Conservation (phyloP, 2,113 vertebrate species). For the Dicerorhinus sumatrensis region DNA sequence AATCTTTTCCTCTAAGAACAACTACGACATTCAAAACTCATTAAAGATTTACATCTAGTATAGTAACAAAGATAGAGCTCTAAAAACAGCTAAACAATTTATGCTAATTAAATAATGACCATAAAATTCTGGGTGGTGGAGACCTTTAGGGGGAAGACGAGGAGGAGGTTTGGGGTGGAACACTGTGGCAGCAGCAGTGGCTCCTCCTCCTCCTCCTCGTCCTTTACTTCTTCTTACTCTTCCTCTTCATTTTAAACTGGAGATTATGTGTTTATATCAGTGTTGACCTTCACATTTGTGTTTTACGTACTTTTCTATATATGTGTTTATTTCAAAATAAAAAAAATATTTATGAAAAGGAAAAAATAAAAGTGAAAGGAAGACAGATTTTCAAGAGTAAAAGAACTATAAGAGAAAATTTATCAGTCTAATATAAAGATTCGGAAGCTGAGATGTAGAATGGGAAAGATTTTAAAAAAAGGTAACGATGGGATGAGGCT, state of each 20-base stretch:
- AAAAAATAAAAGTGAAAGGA: background rate
- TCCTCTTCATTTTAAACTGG: background rate
- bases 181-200: accelerated
- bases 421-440: background rate
- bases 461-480: background rate
- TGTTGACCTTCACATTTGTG: background rate
- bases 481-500: background rate
- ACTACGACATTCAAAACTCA: background rate
- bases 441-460: background rate
- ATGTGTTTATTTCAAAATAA: background rate
- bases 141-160: background rate
- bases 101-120: background rate
- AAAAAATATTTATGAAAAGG: background rate
- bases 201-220: background rate
- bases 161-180: background rate
- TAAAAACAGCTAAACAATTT: background rate
- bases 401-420: background rate
- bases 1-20: background rate
- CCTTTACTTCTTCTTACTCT: background rate
- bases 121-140: background rate
- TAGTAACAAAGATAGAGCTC: background rate
- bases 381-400: background rate
- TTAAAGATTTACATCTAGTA: background rate
- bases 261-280: background rate
- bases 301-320: background rate